A percentile compares a stretch with the other conserved stretches of the same genome.
phyloP scores from a whole-genome alignment of 2,113 vertebrate genomes.

The Aptenodytes forsteri region DNA sequence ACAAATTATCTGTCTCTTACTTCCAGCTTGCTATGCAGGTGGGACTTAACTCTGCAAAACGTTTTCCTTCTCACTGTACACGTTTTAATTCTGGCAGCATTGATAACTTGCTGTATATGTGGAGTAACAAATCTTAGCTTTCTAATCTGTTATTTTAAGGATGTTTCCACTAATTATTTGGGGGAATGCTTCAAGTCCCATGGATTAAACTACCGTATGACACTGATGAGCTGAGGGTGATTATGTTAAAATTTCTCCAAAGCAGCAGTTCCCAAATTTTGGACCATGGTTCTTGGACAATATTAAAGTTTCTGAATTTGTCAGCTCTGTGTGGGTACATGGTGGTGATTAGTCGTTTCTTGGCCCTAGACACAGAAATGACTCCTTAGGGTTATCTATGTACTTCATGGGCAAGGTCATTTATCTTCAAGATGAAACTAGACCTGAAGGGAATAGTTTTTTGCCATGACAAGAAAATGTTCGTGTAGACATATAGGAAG shows the following conservation, averaged over 20 bases:
- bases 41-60: neutral
- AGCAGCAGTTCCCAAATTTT: neutral
- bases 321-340: neutral
- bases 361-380: neutral
- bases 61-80: neutral
- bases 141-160: neutral
- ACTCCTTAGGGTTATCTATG: neutral
- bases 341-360: neutral
- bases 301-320: neutral
- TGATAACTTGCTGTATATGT: neutral
- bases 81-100: neutral
- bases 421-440: neutral
- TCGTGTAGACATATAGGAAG: rapidly evolving
- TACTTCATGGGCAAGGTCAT: neutral
- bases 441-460: neutral
- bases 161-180: neutral
- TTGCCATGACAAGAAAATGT: neutral
- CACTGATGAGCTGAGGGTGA: neutral
- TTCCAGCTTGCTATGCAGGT: neutral
- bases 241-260: neutral
- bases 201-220: neutral
- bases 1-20: neutral
- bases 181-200: neutral
- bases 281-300: neutral
- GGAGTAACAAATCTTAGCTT: neutral